These are phyloP conservation scores for Kryphioiulus occultus DNA, from an alignment of 2,888 invertebrate genomes.

Conservation along the genomic window DNA sequence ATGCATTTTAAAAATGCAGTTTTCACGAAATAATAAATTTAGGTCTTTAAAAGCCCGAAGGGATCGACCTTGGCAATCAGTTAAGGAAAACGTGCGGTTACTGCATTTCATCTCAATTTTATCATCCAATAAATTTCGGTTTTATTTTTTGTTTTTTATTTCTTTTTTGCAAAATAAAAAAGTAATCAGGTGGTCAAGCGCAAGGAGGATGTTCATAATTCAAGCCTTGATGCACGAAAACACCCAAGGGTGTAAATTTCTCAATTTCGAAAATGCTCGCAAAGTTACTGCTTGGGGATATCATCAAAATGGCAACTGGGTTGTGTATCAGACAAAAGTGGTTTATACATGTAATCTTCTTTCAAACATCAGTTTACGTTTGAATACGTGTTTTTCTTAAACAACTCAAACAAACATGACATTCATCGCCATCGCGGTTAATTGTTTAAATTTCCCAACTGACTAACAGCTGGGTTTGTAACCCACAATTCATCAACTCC, in stretches of 20 bases:
- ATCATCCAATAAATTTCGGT: background rate
- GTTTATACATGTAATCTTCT: background rate
- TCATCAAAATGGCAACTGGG: too few relatives aligned
- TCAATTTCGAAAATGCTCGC: background rate
- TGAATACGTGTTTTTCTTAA: background rate
- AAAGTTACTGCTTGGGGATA: too few relatives aligned
- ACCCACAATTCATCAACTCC: background rate
- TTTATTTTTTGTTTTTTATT: background rate
- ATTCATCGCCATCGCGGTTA: background rate
- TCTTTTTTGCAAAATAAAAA: background rate
- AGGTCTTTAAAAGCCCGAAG: background rate
- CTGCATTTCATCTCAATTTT: background rate
- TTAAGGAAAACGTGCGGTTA: background rate
- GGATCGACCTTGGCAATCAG: background rate
- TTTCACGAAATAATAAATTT: background rate
- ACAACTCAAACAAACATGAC: background rate
- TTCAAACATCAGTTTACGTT: background rate
- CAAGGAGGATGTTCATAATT: background rate
- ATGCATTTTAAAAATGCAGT: background rate
- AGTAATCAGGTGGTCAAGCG: background rate
- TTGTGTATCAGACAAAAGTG: background rate
- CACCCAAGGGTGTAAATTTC: background rate
- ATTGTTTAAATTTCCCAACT: background rate
- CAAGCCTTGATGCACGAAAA: background rate
- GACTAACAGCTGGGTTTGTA: background rate